Evolutionary conservation across 1,140 invertebrate species (phyloP), one percentile per base, ranked within the genome.

Genomic region (Drosophila ercepeae): DNA sequence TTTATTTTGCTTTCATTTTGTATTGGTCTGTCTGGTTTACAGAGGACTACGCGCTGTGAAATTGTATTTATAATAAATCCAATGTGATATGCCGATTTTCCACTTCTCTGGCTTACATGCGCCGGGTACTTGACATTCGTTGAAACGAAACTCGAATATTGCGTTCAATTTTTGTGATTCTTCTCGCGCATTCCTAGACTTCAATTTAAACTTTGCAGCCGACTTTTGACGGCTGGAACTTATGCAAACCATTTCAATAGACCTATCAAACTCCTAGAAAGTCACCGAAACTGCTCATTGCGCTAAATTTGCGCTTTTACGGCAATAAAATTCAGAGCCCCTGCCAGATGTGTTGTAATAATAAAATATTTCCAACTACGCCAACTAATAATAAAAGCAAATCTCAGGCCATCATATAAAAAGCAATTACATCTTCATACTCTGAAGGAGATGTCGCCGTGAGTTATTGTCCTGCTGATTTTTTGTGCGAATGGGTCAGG

Each of bases 51-150:
- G 70, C 78, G 55, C 79, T 83, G 78, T 78, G 79, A 83, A 83
- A 84, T 83, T 83, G 75, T 83, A 78, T 83, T 78, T 83, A 83
- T 83, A 83, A 83, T 84, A 79, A 83, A 83, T 83, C 78, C 75
- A 74, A 84, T 71, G 75, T 84, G 78, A 83, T 78, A 73, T 65
- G 60, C 41, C 64, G 70, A 67, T 83, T 83, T 83, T 84, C 65
- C 79, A 71, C 59, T 67, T 55, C 54, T 46, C 46, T 70, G 63
- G 4, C 27, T 42, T 49, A 72, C 49, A 59, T 42, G 11, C 36
- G 39, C 39, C 11, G 36, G 21, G 19, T 42, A 67, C 63, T 67
- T 67, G 46, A 34, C 60, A 53, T 67, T 67, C 39, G 46, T 36
- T 27, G 48, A 67, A 65, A 61, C 63, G 57, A 49, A 61, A 27